A percentile compares a stretch with the other conserved stretches of the same genome.
phyloP scores from a whole-genome alignment of 2,888 invertebrate species.

The Ennomos quercinarius region DNA sequence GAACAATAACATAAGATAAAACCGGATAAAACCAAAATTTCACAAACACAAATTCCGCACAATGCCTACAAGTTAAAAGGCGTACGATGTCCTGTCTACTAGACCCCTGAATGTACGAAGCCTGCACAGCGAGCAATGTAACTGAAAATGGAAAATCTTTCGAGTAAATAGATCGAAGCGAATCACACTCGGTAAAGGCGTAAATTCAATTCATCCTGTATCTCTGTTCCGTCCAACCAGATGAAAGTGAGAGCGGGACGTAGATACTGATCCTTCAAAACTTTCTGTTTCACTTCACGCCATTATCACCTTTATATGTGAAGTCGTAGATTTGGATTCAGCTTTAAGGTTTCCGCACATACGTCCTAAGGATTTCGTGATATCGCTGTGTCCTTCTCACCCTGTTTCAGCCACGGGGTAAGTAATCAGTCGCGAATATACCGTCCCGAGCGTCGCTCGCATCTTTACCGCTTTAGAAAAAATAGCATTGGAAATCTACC shows the following conservation, averaged over 20 bases:
- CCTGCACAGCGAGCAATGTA: constrained; percentile 23
- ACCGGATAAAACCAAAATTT: constrained; percentile 38
- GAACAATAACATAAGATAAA: constrained; percentile 45
- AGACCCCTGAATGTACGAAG: neutral
- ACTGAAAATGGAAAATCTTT: constrained; percentile 45
- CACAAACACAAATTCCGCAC: neutral
- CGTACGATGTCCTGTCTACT: constrained; percentile 33
- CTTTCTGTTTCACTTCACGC: constrained; percentile 43
- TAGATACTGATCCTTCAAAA: constrained; percentile 73
- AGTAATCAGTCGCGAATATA: constrained; percentile 79
- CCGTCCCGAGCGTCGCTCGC: constrained; percentile 77
- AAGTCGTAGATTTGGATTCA: constrained; percentile 41
- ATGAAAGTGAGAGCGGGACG: constrained; percentile 72
- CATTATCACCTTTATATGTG: constrained; percentile 34
- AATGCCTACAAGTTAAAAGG: constrained; percentile 3
- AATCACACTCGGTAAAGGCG: constrained; percentile 57
- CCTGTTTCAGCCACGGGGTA: constrained; percentile 70
- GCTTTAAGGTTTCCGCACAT: constrained; percentile 41
- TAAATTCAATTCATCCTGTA: constrained; percentile 82
- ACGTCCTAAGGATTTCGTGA: constrained; percentile 49
- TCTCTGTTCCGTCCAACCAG: constrained; percentile 77
- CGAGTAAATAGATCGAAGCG: constrained; percentile 54
- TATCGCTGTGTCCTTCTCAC: constrained; percentile 76
- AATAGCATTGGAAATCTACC: constrained; percentile 46
- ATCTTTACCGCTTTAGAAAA: constrained; percentile 47